Conservation (phyloP, 2,113 vertebrate species). For the Blennius ocellaris region DNA sequence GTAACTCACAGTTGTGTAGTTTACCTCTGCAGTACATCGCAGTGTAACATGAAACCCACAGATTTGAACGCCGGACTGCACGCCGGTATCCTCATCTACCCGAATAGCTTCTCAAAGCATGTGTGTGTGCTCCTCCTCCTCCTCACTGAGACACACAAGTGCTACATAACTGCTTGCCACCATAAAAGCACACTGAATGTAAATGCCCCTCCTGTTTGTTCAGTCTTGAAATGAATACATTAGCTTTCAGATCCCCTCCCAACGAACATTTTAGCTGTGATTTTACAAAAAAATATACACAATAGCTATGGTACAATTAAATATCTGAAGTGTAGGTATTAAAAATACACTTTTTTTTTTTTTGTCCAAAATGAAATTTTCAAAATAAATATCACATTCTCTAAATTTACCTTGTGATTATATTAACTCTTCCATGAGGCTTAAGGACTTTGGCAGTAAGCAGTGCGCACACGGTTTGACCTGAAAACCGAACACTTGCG, state of each 20-base stretch:
- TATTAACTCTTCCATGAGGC: conserved; percentile 64
- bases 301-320: conserved; percentile 62
- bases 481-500: conserved; percentile 6
- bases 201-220: conserved; percentile 53
- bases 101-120: conserved; percentile 16
- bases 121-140: neutral
- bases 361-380: conserved; percentile 45
- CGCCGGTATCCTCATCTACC: conserved; percentile 10
- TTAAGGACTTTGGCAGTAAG: conserved; percentile 76
- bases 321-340: conserved; percentile 61
- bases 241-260: neutral
- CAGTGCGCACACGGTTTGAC: conserved; percentile 42
- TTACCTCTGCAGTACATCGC: conserved; percentile 29
- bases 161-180: conserved; percentile 63
- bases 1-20: conserved; percentile 7
- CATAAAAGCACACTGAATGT: conserved; percentile 58
- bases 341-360: conserved; percentile 56
- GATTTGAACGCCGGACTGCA: conserved; percentile 16
- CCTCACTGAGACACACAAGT: conserved; percentile 1
- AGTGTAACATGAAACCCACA: conserved; percentile 32
- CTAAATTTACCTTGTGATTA: conserved; percentile 50
- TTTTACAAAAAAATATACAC: conserved; percentile 76
- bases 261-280: conserved; percentile 15
- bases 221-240: conserved; percentile 52
- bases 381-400: conserved; percentile 72